A percentile compares a stretch with the other conserved stretches of the same genome.
These are phyloP conservation scores for Lepidocolaptes lacrymiger DNA, from an alignment of 2,797 vertebrate species.

Conservation along the genomic window DNA sequence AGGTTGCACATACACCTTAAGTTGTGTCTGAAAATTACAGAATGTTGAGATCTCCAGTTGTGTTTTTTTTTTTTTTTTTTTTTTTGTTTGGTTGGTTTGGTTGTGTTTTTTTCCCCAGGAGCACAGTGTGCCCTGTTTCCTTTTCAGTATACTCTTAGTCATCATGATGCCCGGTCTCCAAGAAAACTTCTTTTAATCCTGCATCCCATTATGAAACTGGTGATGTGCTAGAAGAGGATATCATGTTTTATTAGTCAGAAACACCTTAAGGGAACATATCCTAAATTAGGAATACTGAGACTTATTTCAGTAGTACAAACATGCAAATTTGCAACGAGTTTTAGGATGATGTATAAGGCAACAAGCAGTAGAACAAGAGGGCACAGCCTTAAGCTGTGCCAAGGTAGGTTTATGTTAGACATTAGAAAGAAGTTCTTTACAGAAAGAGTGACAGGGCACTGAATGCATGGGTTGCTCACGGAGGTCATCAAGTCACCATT, in stretches of 20 bases:
- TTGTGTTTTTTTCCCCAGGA: not conserved
- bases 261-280: slow-evolving; percentile 52
- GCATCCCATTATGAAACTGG: slow-evolving; percentile 51
- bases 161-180: slow-evolving; percentile 34
- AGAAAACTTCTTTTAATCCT: slow-evolving; percentile 50
- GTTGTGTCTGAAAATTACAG: slow-evolving; percentile 33
- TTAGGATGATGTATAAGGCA: slow-evolving; percentile 26
- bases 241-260: slow-evolving; percentile 64
- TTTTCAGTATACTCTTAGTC: slow-evolving; percentile 48
- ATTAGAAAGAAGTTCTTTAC: too few relatives aligned
- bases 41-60: slow-evolving; percentile 31
- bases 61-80: too few relatives aligned
- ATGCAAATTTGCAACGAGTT: slow-evolving; percentile 45
- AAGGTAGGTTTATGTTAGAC: too few relatives aligned
- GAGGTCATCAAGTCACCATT: too few relatives aligned
- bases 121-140: not conserved
- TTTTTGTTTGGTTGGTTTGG: rapidly evolving
- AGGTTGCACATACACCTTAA: slow-evolving; percentile 32
- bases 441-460: too few relatives aligned
- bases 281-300: slow-evolving; percentile 51
- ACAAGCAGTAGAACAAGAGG: too few relatives aligned
- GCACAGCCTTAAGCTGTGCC: too few relatives aligned
- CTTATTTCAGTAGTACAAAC: slow-evolving; percentile 36
- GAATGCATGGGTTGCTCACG: too few relatives aligned
- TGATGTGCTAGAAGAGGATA: slow-evolving; percentile 42